A percentile compares a stretch with the other conserved stretches of the same genome.
Evolutionary conservation across 2,797 vertebrate species (phyloP).

Genomic region (Cryptoblepharus egeriae): DNA sequence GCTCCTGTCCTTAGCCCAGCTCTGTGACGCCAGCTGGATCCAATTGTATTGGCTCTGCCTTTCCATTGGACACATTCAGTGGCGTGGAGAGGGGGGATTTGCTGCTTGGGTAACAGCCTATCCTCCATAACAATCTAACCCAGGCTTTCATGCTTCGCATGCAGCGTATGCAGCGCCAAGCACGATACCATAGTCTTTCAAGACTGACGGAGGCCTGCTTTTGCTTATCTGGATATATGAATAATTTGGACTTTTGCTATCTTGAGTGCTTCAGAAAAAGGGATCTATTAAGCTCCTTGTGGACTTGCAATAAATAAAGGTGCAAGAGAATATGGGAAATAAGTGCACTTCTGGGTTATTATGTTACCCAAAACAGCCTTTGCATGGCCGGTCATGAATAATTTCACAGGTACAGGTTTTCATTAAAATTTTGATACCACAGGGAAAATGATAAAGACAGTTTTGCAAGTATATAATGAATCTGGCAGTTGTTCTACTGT

Average conservation of each 20-base stretch:
- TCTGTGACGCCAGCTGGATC: too few relatives aligned
- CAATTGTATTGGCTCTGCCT: too few relatives aligned
- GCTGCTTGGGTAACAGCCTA: too few relatives aligned
- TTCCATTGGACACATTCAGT: too few relatives aligned
- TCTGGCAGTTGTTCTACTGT: conserved; percentile 3
- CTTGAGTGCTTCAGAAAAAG: conserved; percentile 44
- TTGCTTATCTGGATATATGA: conserved; percentile 52
- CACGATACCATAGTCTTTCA: too few relatives aligned
- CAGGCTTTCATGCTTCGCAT: too few relatives aligned
- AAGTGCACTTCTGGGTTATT: conserved; percentile 5
- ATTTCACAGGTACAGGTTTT: conserved; percentile 20
- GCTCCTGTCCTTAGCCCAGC: too few relatives aligned
- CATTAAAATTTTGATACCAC: conserved; percentile 2
- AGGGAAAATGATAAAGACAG: conserved; percentile 3
- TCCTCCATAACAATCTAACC: too few relatives aligned
- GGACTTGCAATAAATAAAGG: conserved; percentile 45
- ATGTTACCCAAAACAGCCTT: conserved; percentile 22
- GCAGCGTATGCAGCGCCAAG: too few relatives aligned
- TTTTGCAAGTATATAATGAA: conserved; percentile 22
- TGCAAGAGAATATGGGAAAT: conserved; percentile 19
- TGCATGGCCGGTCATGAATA: not conserved
- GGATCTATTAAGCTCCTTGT: conserved; percentile 17
- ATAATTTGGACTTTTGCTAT: conserved; percentile 35
- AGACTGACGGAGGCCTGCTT: too few relatives aligned
- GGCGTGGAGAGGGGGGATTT: too few relatives aligned